A percentile compares a stretch with the other conserved stretches of the same genome.
phyloP scores from a whole-genome alignment of 2,888 invertebrate species.

The Cephus runcator region DNA sequence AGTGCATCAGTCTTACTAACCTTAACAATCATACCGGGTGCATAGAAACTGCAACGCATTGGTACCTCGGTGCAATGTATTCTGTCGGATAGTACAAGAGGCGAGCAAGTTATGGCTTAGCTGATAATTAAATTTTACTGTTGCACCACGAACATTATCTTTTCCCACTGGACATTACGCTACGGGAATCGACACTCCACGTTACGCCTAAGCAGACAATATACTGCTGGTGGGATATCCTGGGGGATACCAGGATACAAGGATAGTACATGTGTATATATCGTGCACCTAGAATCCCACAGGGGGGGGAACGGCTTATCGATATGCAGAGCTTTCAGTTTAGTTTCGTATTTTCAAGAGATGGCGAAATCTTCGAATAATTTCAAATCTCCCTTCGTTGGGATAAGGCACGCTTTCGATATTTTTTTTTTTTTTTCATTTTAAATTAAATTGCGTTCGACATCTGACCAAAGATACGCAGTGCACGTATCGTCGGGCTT shows the following conservation, averaged over 20 bases:
- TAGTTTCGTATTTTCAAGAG: neutral
- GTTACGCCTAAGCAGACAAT: neutral
- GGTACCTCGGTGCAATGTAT: neutral
- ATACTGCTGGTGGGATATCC: neutral
- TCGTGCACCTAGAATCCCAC: neutral
- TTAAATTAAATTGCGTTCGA: neutral
- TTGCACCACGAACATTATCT: neutral
- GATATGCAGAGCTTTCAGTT: too few relatives aligned
- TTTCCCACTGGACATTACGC: neutral
- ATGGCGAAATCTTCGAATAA: neutral
- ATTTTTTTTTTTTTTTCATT: neutral
- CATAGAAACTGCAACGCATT: neutral
- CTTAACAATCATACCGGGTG: neutral
- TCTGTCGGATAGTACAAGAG: neutral
- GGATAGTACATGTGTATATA: neutral
- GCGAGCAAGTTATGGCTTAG: slow-evolving; percentile 9
- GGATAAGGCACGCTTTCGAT: neutral
- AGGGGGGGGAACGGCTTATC: neutral
- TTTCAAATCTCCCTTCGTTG: neutral
- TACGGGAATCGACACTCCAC: neutral
- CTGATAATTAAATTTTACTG: slow-evolving; percentile 17
- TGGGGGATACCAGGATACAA: neutral
- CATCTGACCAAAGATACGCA: neutral
- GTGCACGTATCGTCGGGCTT: neutral
- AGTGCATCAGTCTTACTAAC: neutral